These are phyloP conservation scores for Nothocercus nigrocapillus DNA, from an alignment of 2,113 vertebrate species.

Conservation along the genomic window DNA sequence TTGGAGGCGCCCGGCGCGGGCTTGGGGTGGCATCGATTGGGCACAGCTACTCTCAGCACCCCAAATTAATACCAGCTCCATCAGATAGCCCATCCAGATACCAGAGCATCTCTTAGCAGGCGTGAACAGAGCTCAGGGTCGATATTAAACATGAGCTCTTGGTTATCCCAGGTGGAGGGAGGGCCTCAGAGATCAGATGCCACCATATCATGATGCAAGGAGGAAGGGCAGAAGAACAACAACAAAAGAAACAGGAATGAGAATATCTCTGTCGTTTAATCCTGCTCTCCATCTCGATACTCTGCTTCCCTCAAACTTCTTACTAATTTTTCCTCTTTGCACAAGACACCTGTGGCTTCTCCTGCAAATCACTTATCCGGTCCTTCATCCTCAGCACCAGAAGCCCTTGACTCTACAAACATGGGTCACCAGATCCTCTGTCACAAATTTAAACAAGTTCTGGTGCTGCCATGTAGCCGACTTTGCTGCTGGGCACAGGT, in stretches of 20 bases:
- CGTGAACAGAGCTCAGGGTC: not conserved
- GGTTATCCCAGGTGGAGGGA: not conserved
- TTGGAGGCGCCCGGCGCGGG: too few relatives aligned
- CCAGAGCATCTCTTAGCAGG: not conserved
- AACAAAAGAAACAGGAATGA: not conserved
- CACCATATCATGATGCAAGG: too few relatives aligned
- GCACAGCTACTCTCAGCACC: not conserved
- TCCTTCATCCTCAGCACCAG: not conserved
- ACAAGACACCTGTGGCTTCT: not conserved
- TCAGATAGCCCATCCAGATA: fast-evolving
- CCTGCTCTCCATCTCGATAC: not conserved
- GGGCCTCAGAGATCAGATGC: not conserved
- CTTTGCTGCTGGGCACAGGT: not conserved
- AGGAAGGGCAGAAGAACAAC: not conserved
- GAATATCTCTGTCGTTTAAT: fast-evolving
- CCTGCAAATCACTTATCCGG: not conserved
- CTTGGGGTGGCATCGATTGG: not conserved
- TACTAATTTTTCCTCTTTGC: not conserved
- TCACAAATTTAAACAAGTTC: fast-evolving
- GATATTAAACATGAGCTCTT: fast-evolving
- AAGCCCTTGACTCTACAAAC: not conserved
- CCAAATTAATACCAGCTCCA: fast-evolving
- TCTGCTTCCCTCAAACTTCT: not conserved
- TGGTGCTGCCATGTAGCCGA: too few relatives aligned
- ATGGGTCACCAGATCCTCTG: fast-evolving